These are phyloP conservation scores for Lottia scabra DNA, from an alignment of 2,888 invertebrate species.

Conservation along the genomic window DNA sequence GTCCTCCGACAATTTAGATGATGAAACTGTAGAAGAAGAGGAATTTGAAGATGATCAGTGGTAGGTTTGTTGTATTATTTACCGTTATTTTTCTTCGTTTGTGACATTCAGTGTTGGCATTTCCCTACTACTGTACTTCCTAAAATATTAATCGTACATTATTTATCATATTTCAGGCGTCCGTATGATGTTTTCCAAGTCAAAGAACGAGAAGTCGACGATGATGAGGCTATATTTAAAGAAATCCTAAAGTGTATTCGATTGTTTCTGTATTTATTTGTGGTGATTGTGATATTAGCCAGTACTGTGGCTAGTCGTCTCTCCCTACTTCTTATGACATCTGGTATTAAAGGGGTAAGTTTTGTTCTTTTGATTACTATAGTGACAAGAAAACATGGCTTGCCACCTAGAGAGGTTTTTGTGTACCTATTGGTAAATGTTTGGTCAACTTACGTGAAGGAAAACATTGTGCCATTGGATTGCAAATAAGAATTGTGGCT, in stretches of 20 bases:
- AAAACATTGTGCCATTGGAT: too few relatives aligned
- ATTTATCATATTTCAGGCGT: constrained; percentile 39
- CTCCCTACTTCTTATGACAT: constrained; percentile 73
- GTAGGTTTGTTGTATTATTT: constrained; percentile 8
- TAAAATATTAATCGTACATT: not conserved
- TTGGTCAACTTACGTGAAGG: too few relatives aligned
- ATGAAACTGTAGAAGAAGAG: constrained; percentile 11
- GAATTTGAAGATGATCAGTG: constrained; percentile 25
- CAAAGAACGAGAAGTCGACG: constrained; percentile 55
- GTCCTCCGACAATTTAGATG: not conserved
- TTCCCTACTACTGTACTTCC: not conserved
- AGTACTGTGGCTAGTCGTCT: constrained; percentile 91
- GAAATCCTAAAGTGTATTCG: constrained; percentile 63
- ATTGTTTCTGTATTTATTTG: constrained; percentile 84
- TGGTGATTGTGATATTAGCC: constrained; percentile 86
- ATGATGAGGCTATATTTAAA: constrained; percentile 54
- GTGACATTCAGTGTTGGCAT: not conserved
- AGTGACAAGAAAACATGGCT: too few relatives aligned
- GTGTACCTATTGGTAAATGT: too few relatives aligned
- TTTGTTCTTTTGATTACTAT: not conserved
- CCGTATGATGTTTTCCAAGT: constrained; percentile 59
- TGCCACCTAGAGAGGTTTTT: too few relatives aligned
- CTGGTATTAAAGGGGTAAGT: constrained; percentile 51
- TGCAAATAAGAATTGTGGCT: too few relatives aligned
- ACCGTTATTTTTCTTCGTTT: not conserved